phyloP scores from a whole-genome alignment of 2,888 invertebrate genomes.

The Choreutis nemorana region DNA sequence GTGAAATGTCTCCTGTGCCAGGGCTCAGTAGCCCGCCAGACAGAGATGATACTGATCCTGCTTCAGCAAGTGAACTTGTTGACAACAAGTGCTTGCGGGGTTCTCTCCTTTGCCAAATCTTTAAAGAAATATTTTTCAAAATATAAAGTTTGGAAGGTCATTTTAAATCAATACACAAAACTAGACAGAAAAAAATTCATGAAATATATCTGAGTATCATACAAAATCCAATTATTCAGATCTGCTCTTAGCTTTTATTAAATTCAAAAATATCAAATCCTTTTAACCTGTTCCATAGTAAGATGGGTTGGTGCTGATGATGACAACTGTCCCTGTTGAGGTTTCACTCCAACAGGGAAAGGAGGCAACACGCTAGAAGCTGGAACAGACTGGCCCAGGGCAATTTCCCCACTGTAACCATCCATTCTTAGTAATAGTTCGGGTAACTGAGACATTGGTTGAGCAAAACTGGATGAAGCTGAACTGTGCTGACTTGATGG shows the following conservation, averaged over 20 bases:
- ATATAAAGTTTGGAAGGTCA: neutral
- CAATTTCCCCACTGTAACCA: constrained; percentile 58
- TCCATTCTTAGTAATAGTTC: constrained; percentile 76
- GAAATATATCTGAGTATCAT: neutral
- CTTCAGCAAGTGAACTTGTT: constrained; percentile 85
- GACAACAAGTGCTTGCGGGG: constrained; percentile 86
- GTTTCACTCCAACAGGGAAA: constrained; percentile 41
- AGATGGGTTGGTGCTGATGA: constrained; percentile 89
- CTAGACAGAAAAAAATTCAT: neutral
- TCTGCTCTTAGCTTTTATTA: constrained; percentile 1
- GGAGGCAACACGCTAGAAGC: constrained; percentile 62
- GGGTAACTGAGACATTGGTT: constrained; percentile 57
- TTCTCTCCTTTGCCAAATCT: constrained; percentile 87
- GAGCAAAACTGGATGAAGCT: constrained; percentile 53
- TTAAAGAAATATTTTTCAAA: constrained; percentile 12
- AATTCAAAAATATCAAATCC: neutral
- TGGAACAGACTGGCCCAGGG: constrained; percentile 71
- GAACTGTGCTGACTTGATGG: constrained; percentile 74
- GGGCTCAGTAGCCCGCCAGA: constrained; percentile 87
- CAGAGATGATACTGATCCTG: constrained; percentile 83
- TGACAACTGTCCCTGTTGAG: constrained; percentile 73
- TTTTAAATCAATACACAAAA: neutral
- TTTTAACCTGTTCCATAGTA: constrained; percentile 73
- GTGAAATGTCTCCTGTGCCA: constrained; percentile 77
- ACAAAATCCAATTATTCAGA: neutral